Conservation (phyloP, 2,797 vertebrate genomes). For the Echeneis naucrates region DNA sequence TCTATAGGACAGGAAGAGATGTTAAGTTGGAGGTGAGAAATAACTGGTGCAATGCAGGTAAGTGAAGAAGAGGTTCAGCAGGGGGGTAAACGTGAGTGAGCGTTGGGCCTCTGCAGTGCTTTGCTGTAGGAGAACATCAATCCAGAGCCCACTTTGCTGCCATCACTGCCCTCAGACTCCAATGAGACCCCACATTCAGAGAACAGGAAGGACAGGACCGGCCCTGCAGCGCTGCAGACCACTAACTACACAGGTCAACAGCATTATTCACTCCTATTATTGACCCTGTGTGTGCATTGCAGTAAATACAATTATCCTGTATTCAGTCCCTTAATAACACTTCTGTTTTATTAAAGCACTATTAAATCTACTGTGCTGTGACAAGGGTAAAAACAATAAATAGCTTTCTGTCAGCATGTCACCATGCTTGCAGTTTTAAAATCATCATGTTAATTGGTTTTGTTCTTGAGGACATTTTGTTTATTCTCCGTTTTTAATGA, state of each 20-base stretch:
- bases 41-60: slow-evolving; percentile 85
- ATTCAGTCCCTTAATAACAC: slow-evolving; percentile 48
- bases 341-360: slow-evolving; percentile 41
- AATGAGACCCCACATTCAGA: slow-evolving; percentile 47
- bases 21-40: slow-evolving; percentile 78
- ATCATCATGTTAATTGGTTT: slow-evolving; percentile 9
- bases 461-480: slow-evolving; percentile 12
- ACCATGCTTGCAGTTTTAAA: slow-evolving; percentile 9
- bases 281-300: slow-evolving; percentile 53
- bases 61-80: slow-evolving; percentile 63
- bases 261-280: slow-evolving; percentile 54
- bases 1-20: slow-evolving; percentile 70
- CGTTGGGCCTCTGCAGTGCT: slow-evolving; percentile 78
- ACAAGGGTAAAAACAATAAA: slow-evolving; percentile 9
- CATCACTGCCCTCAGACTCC: slow-evolving; percentile 62
- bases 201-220: slow-evolving; percentile 48
- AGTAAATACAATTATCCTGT: slow-evolving; percentile 49
- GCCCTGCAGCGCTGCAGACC: slow-evolving; percentile 42
- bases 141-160: slow-evolving; percentile 74
- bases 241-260: slow-evolving; percentile 23
- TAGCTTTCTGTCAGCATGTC: slow-evolving; percentile 17
- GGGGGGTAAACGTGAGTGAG: slow-evolving; percentile 34
- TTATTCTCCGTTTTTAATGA: slow-evolving; percentile 30
- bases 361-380: slow-evolving; percentile 38
- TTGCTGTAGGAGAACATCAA: slow-evolving; percentile 75